Evolutionary conservation across 2,113 vertebrate species (phyloP), one percentile per base, ranked within the genome.

Genomic region (Vidua chalybeata): DNA sequence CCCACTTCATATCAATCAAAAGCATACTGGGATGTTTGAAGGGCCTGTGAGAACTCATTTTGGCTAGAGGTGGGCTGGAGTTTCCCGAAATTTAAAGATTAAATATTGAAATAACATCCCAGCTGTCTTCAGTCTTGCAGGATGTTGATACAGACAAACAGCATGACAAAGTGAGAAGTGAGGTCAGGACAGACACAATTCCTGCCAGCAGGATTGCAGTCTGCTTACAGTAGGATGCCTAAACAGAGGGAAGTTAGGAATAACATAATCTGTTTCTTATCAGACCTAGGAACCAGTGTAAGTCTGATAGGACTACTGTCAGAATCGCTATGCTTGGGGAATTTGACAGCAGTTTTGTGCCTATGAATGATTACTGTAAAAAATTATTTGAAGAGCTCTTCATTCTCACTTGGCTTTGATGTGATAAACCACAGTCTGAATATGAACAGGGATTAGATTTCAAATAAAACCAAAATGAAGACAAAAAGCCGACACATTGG

Each of bases 51-150:
- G 45, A 61, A 84, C 59, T 78, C 10, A 30, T 94, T 72, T 92
- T 43, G 21, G 12, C 56, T 69, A 61, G 55, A 93, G 11, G 9
- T 69, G n/a, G 78, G 20, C 21, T 77, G 82, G 37, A 71, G 39
- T 55, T 91, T 45, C 67, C 37, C 8, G 43, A 59, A 91, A 84
- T n/a, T 56, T 89, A n/a, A 73, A 76, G 54, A 90, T 58, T 52
- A 87, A 94, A 85, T 80, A 92, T 87, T 95, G 71, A 96, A 95
- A 88, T 74, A 78, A 28, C 45, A 67, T 90, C 35, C 68, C 41
- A 87, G 48, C 56, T 86, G 37, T 55, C 46, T 90, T 94, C 56
- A 87, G 1, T 76, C 81, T 91, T 94, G 16, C 37, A 68, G 46
- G n/a, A 76, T 15, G 7, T 51, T 87, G 69, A 58, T 66, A 43